Evolutionary conservation across 1,140 invertebrate species (phyloP).

Genomic region (Lethocerus indicus): DNA sequence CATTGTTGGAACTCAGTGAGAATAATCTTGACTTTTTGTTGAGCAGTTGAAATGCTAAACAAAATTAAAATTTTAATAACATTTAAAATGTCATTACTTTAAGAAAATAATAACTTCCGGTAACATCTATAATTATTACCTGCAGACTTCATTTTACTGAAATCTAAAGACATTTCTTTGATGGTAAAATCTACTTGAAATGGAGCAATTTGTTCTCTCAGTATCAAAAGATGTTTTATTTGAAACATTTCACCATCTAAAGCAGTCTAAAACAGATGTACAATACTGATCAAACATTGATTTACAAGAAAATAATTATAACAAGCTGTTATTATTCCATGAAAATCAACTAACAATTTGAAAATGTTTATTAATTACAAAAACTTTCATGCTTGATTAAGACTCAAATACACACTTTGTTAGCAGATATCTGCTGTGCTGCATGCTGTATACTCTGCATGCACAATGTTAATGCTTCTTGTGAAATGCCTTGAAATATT

Average conservation of each 20-base stretch:
- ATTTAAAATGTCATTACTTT: background rate
- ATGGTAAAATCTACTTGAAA: slow-evolving; percentile 94
- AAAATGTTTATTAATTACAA: too few species aligned
- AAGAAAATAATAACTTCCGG: background rate
- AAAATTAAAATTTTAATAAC: background rate
- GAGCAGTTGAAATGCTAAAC: slow-evolving; percentile 60
- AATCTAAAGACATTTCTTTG: slow-evolving; percentile 82
- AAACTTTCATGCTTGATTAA: too few species aligned
- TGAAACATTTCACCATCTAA: slow-evolving; percentile 93
- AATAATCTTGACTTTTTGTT: slow-evolving; percentile 78
- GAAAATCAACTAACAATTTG: too few species aligned
- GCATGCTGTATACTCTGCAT: slow-evolving; percentile 77
- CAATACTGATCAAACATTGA: too few species aligned
- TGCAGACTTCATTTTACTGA: slow-evolving; percentile 71
- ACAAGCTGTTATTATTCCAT: too few species aligned
- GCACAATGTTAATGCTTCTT: slow-evolving; percentile 84
- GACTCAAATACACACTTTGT: too few species aligned
- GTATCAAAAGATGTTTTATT: slow-evolving; percentile 92
- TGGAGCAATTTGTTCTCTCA: slow-evolving; percentile 94
- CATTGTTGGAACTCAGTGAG: slow-evolving; percentile 73
- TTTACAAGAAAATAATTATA: too few species aligned
- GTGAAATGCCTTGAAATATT: slow-evolving; percentile 91
- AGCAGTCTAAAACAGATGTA: slow-evolving; percentile 38
- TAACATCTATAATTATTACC: slow-evolving; percentile 21
- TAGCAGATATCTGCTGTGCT: slow-evolving; percentile 43